Evolutionary conservation across 2,113 vertebrate species (phyloP), one percentile per base, ranked within the genome.

Genomic region (Turdus rufiventris): DNA sequence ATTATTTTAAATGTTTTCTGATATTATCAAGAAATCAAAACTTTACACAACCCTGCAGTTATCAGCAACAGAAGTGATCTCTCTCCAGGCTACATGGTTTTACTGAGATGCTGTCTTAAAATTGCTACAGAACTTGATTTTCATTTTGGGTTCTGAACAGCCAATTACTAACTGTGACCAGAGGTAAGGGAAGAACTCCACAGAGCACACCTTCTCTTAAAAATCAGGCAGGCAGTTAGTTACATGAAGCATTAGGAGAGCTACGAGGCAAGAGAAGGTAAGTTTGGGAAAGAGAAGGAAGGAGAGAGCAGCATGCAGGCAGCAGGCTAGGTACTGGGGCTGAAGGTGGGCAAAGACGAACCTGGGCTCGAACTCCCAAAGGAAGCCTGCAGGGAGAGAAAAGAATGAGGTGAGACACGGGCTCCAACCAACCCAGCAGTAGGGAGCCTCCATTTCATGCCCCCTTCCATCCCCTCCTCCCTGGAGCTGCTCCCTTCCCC

Each of bases 321-420:
- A 76, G 63, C 71, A 85, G 63, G n/a, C 58, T 58, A 40, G 62
- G 21, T 72, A 72, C 74, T 71, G 18, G 73, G 25, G 29, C 36
- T 89, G 89, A 72, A 97, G 96, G 63, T 93, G 36, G 85, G 88
- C 23, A 42, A 94, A 58, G 75, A 98, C 98, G 97, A 98, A 99
- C 99, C 99, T 99, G 99, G 99, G 98, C 99, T 99, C 97, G 99
- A 99, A 99, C 99, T 99, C 98, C 98, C 99, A 96, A 99, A 98
- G 97, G 99, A 99, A 98, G 98, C 99, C 99, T 26, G 96, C 13
- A 53, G 78, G 62, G 54, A 89, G 36, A 71, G 47, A 58, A 61
- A 50, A 57, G 66, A 62, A 28, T 38, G 26, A 70, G 38, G 13
- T 65, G 17, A 85, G 43, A 84, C 74, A 57, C 43, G 18, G 78